Percentiles rank a stretch among this genome's conserved stretches.
phyloP scores from a whole-genome alignment of 2,888 invertebrate genomes.

The Troides aeacus region DNA sequence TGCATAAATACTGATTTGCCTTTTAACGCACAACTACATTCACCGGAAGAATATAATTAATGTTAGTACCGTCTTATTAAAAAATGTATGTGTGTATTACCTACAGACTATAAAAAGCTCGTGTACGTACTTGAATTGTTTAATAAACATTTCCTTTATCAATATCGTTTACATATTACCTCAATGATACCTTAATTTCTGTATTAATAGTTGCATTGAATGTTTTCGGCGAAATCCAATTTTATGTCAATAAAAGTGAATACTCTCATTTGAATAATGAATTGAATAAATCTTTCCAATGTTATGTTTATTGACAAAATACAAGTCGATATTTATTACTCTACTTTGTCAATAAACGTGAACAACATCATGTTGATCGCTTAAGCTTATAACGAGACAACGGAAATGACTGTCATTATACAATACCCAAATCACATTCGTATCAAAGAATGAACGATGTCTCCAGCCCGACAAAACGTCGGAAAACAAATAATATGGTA shows the following conservation, averaged over 20 bases:
- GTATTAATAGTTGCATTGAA: not conserved
- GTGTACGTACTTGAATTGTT: not conserved
- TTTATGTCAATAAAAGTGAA: not conserved
- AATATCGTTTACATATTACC: not conserved
- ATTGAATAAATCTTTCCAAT: not conserved
- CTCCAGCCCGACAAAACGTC: constrained; percentile 36
- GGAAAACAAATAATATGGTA: constrained; percentile 47
- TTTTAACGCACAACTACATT: not conserved
- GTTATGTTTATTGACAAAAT: too few relatives aligned
- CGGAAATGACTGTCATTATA: constrained; percentile 54
- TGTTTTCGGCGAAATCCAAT: not conserved
- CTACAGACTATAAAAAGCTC: too few relatives aligned
- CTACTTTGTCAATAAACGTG: constrained; percentile 13
- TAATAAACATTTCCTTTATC: not conserved
- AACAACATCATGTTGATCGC: constrained; percentile 13
- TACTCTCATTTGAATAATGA: not conserved
- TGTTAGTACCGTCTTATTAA: too few relatives aligned
- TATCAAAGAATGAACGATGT: constrained; percentile 46
- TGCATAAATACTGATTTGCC: not conserved
- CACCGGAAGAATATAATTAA: too few relatives aligned
- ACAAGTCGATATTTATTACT: constrained; percentile 4
- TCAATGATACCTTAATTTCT: not conserved
- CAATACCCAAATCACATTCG: constrained; percentile 45
- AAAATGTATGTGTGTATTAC: too few relatives aligned
- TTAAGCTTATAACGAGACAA: constrained; percentile 30